These are phyloP conservation scores for Heteronetta atricapilla DNA, from an alignment of 2,113 vertebrate species.

Conservation along the genomic window DNA sequence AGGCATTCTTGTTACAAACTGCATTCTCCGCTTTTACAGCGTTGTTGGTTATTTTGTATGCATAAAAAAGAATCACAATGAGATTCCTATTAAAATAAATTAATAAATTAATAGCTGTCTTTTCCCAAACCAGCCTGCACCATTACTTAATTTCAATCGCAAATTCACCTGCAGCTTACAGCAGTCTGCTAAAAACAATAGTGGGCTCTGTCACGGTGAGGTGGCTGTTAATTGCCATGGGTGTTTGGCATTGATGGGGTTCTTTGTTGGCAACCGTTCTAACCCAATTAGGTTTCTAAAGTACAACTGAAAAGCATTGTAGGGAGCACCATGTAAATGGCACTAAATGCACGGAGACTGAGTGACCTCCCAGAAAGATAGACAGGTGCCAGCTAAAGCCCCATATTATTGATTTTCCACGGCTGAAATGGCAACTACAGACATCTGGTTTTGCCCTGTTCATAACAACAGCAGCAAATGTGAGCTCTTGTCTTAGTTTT, in stretches of 20 bases:
- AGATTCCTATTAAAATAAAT: neutral
- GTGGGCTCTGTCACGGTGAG: neutral
- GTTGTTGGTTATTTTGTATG: neutral
- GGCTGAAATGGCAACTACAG: slow-evolving; percentile 43
- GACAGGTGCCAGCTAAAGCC: slow-evolving; percentile 69
- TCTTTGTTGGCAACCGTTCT: slow-evolving; percentile 53
- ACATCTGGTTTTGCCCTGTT: slow-evolving; percentile 50
- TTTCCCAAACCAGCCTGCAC: neutral
- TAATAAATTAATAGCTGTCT: neutral
- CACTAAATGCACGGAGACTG: neutral
- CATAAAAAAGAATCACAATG: neutral
- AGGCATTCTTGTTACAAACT: neutral
- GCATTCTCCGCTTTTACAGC: neutral
- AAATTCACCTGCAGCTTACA: slow-evolving; percentile 23
- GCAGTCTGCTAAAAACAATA: slow-evolving; percentile 32
- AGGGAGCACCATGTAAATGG: slow-evolving; percentile 36
- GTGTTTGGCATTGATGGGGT: slow-evolving; percentile 7
- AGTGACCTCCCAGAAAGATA: slow-evolving; percentile 64
- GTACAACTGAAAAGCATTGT: slow-evolving; percentile 48
- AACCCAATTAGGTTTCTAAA: slow-evolving; percentile 57
- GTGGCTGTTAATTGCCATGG: neutral
- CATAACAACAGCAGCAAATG: slow-evolving; percentile 1
- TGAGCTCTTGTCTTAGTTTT: neutral
- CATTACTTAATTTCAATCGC: neutral
- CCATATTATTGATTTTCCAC: slow-evolving; percentile 67